These are phyloP conservation scores for Amphimedon queenslandica DNA, from an alignment of 37 sponge, comb jelly and placozoan genomes.

Conservation along the genomic window DNA sequence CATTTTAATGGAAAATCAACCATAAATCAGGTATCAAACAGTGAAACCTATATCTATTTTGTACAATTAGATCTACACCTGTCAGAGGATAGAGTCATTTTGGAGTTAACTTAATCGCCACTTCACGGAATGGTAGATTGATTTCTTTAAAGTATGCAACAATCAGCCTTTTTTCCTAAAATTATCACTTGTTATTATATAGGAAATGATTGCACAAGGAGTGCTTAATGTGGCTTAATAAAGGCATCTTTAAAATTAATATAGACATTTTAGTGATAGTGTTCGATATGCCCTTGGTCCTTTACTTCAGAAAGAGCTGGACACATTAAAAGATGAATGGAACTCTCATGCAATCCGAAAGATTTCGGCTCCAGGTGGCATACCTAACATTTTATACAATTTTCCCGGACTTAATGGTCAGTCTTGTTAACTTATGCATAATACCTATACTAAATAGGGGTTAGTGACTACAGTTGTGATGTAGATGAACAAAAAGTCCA, in stretches of 20 bases:
- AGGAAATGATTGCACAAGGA: too few species aligned
- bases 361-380: constrained; percentile 3
- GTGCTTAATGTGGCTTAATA: too few species aligned
- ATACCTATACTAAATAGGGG: too few species aligned
- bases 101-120: neutral
- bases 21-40: constrained; percentile 20
- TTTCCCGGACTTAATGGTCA: constrained; percentile 2
- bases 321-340: constrained; percentile 4
- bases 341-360: constrained; percentile 19
- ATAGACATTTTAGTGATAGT: too few species aligned
- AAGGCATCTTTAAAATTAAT: too few species aligned
- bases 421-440: neutral
- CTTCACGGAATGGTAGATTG: constrained; percentile 15
- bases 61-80: neutral
- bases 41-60: neutral
- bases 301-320: neutral
- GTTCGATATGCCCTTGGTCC: too few species aligned
- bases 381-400: constrained; percentile 17
- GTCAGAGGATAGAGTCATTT: constrained; percentile 17
- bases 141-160: constrained; percentile 1
- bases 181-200: too few species aligned
- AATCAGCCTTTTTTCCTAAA: too few species aligned
- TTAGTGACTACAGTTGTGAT: neutral
- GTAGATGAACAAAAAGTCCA: neutral
- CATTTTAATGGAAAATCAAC: constrained; percentile 29